phyloP scores from a whole-genome alignment of 2,113 vertebrate species.

The Cheirogaleus medius region DNA sequence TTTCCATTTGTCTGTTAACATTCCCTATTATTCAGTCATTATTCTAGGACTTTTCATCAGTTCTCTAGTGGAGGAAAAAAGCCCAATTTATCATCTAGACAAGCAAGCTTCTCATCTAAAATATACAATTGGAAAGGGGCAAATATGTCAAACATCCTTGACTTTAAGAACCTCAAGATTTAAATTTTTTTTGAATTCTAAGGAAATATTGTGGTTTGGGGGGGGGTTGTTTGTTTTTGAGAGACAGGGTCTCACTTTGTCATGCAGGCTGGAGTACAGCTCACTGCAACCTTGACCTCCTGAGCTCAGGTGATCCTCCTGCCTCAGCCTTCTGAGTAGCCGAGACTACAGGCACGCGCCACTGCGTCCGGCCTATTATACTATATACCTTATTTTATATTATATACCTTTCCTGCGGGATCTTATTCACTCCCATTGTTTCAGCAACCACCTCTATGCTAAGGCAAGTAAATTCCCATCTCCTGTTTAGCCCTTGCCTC shows the following conservation, averaged over 20 bases:
- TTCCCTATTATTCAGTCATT: not conserved
- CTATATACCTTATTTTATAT: not conserved
- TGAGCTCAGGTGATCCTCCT: no score
- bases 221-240: no score
- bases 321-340: no score
- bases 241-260: no score
- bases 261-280: no score
- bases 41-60: not conserved
- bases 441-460: not conserved
- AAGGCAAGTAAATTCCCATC: not conserved
- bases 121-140: not conserved
- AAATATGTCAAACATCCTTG: not conserved
- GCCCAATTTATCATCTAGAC: not conserved
- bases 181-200: conserved; percentile 1
- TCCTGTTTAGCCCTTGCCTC: not conserved
- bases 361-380: no score
- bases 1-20: not conserved
- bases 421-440: not conserved
- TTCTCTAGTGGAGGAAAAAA: not conserved
- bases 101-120: not conserved
- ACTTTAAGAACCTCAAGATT: not conserved
- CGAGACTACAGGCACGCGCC: no score
- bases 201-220: not conserved
- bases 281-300: no score
- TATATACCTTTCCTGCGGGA: not conserved